Base-by-base conservation (phyloP, 1,140 invertebrate genomes). In the Maconellicoccus hirsutus region DNA sequence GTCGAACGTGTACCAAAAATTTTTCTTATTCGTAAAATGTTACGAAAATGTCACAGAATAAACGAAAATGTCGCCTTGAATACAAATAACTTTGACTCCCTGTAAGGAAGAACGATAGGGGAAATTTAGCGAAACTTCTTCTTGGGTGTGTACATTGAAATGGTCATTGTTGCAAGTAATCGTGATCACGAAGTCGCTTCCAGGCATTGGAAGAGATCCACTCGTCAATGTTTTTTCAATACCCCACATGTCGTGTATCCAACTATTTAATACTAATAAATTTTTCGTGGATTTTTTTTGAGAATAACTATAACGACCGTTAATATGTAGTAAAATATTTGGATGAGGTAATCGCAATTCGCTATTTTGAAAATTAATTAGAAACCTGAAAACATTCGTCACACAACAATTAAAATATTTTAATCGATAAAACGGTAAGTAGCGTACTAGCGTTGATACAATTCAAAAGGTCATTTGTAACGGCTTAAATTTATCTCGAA, bases 331-430 rank as follows among this genome's bases (percentile, higher is more conserved):
- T 23, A 29, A 19, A 3, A 71, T 63, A n/a, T 29, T 29, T 10
- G 71, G 71, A 27, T 61, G 71, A 10, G 71, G 71, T 16, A 23
- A 29, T 19, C 26, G 8, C 3, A 21, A 29, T 33, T 29, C 39
- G 71, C 71, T 63, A 29, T 29, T 63, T 63, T 66, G 71, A 6
- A 71, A 23, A 59, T 72, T 70, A n/a, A 70, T 72, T 25, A 29
- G 23, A 61, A 70, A 70, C 42, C 33, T 61, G 22, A 70, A 72
- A 72, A 63, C 38, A 22, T 19, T 23, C 22, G 19, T 52, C 29
- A 38, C 23, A 42, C 22, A 26, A 26, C 16, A 16, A 39, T 70
- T 70, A 26, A n/a, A 72, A 0, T 23, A n/a, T n/a, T n/a, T n/a
- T n/a, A n/a, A n/a, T n/a, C n/a, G n/a, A n/a, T n/a, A n/a, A n/a